Evolutionary conservation across 2,113 vertebrate genomes (phyloP), one percentile per base, ranked within the genome.

Genomic region (Cyanocitta stelleri): DNA sequence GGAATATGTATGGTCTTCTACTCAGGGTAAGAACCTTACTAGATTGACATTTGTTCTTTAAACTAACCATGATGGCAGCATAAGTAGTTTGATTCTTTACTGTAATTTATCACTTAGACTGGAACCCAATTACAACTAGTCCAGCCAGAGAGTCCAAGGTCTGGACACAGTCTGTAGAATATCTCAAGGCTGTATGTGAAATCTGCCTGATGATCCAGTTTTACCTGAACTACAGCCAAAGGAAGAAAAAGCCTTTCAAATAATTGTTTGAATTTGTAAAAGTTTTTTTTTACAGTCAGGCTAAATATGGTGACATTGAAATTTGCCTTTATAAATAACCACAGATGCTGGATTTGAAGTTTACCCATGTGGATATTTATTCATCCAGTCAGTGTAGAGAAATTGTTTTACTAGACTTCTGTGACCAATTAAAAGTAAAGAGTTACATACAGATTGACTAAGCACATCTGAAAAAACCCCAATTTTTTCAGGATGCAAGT

Each of bases 401-500:
- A 94, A 72, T 78, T 56, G 11, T 75, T 72, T 84, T 78, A 61
- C 18, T 74, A 86, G 44, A 68, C 32, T 88, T 93, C 69, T 71
- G 64, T 72, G 79, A 89, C 29, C 64, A 92, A 82, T 87, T 96
- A 92, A 75, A 92, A 88, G 32, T 69, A 93, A 89, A 85, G 7
- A 1, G 48, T 69, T 77, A 67, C 29, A 82, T 8, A 61, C 27
- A 49, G 43, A 55, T 83, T 89, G 84, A 63, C 19, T 11, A 87
- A 83, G 19, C 21, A 80, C 27, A 77, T 63, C 43, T 77, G 67
- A 86, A 86, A 73, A 86, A 86, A n/a, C 4, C 2, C 3, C 22
- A 14, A 4, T 10, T 58, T 54, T 87, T 77, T 33, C 19, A 79
- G 46, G 7, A 55, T 66, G 29, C 8, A 69, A 58, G 6, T 51